Percentiles rank a stretch among this genome's conserved stretches.
Evolutionary conservation across 2,113 vertebrate genomes (phyloP).

Genomic region (Micromys minutus): DNA sequence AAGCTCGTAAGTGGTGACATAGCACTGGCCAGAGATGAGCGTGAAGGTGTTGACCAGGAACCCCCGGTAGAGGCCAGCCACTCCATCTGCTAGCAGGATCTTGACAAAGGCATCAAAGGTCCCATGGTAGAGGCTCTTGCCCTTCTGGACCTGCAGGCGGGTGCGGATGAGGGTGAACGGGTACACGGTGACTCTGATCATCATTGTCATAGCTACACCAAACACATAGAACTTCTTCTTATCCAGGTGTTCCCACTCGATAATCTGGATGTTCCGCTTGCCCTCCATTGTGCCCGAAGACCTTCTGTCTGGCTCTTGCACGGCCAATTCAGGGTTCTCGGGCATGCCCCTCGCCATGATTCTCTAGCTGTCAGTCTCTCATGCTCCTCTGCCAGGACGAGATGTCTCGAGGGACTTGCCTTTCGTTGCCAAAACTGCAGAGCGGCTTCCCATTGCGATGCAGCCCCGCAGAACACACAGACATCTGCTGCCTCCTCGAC

Average conservation of each 20-base stretch:
- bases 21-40: slow-evolving; percentile 94
- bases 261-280: slow-evolving; percentile 95
- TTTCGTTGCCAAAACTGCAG: not conserved
- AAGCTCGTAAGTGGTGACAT: slow-evolving; percentile 97
- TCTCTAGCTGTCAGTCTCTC: slow-evolving; percentile 3
- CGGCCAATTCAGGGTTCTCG: not conserved
- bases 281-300: slow-evolving; percentile 84
- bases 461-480: not conserved
- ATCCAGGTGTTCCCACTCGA: slow-evolving; percentile 99
- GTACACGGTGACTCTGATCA: slow-evolving; percentile 95
- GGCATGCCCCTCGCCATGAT: not conserved
- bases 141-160: slow-evolving; percentile 95
- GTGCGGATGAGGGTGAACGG: slow-evolving; percentile 97
- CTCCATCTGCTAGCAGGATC: slow-evolving; percentile 92
- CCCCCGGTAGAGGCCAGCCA: slow-evolving; percentile 92
- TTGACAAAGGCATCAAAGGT: slow-evolving; percentile 95
- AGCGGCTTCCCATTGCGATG: not conserved
- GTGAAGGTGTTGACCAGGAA: slow-evolving; percentile 98
- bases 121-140: slow-evolving; percentile 93
- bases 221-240: slow-evolving; percentile 98
- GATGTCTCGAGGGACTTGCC: not conserved
- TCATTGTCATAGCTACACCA: slow-evolving; percentile 96
- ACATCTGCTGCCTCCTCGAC: slow-evolving; percentile 1
- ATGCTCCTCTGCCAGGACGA: not conserved
- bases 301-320: not conserved